phyloP scores from a whole-genome alignment of 1,140 invertebrate species.

The Sycophaga agraensis region DNA sequence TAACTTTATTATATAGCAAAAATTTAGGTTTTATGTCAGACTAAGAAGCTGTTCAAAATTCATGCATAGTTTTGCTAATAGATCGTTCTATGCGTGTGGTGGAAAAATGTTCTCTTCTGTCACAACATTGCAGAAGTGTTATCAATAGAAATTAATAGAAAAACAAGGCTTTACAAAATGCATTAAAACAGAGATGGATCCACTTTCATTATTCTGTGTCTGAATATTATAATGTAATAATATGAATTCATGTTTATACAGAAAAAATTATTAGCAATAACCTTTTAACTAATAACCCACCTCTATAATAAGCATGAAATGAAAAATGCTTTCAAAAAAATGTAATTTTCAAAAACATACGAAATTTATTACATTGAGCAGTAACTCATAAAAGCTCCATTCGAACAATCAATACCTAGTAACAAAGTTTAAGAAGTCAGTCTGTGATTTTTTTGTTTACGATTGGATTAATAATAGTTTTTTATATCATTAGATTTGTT shows the following conservation, averaged over 20 bases:
- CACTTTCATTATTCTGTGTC: too few species aligned
- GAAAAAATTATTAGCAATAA: not conserved
- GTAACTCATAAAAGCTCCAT: not conserved
- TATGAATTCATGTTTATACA: not conserved
- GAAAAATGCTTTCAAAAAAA: not conserved
- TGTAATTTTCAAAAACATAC: too few species aligned
- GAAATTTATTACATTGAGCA: too few species aligned
- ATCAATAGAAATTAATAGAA: too few species aligned
- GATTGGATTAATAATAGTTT: too few species aligned
- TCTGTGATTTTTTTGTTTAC: not conserved
- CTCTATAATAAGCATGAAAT: not conserved
- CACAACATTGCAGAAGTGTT: too few species aligned
- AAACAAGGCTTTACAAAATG: not conserved
- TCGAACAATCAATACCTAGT: not conserved
- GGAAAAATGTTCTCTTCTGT: not conserved
- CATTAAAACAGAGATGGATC: not conserved
- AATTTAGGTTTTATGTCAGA: conserved; percentile 10
- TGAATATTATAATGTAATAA: too few species aligned
- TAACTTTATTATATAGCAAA: conserved; percentile 1
- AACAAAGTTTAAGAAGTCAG: not conserved
- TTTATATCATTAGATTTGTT: too few species aligned
- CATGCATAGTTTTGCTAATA: conserved; percentile 21
- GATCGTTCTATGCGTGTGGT: conserved; percentile 1
- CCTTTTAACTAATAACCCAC: not conserved
- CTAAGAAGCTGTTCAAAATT: conserved; percentile 26